phyloP scores from a whole-genome alignment of 2,113 vertebrate species.

The Actenoides hombroni region DNA sequence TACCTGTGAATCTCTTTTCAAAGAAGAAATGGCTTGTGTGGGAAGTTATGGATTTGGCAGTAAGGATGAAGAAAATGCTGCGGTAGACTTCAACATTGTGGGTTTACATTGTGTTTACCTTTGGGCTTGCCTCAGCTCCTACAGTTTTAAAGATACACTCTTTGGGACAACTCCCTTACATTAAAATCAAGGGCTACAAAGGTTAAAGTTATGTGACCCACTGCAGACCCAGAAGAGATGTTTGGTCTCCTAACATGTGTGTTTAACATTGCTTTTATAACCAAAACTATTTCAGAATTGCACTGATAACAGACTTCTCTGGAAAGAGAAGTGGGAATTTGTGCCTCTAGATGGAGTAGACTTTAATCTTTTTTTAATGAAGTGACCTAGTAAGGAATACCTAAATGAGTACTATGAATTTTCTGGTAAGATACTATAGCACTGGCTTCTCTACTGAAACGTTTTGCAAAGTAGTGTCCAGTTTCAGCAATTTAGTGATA shows the following conservation, averaged over 20 bases:
- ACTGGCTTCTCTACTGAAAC: neutral
- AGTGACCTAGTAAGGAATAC: constrained; percentile 50
- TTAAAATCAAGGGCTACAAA: neutral
- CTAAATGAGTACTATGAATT: neutral
- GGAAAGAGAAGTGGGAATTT: constrained; percentile 29
- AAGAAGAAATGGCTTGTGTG: neutral
- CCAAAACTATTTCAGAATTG: neutral
- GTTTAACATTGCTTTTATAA: constrained; percentile 1
- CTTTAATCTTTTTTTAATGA: constrained; percentile 58
- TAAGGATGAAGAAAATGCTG: neutral
- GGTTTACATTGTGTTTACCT: neutral
- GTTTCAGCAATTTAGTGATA: neutral
- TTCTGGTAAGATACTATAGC: neutral
- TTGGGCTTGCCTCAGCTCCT: neutral
- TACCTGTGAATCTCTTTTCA: neutral
- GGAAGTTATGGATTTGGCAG: neutral
- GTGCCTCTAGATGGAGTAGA: constrained; percentile 21
- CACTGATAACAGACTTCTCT: neutral
- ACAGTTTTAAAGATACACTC: neutral
- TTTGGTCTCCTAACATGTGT: neutral
- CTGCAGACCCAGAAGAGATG: neutral
- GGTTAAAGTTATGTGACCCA: neutral
- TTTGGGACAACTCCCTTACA: neutral
- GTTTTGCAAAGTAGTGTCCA: neutral
- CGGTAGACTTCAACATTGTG: neutral